Conservation (phyloP, 2,888 invertebrate genomes). For the Xanthorhoe spadicearia region DNA sequence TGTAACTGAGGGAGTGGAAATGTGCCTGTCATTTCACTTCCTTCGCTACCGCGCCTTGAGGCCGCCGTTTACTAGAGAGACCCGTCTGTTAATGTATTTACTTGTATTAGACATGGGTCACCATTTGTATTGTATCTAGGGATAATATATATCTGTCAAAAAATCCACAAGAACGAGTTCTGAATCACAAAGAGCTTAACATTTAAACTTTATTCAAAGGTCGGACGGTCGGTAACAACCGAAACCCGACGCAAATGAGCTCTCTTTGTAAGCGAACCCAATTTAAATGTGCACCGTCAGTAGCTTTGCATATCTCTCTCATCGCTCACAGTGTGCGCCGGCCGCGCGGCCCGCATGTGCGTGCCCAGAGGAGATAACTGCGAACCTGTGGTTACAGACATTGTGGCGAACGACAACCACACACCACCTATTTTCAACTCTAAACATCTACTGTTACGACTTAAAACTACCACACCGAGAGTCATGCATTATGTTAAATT, state of each 20-base stretch:
- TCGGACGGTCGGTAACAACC: constrained; percentile 5
- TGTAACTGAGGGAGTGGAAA: constrained; percentile 15
- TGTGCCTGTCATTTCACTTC: constrained; percentile 22
- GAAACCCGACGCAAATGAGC: constrained; percentile 10
- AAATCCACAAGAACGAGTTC: constrained; percentile 1
- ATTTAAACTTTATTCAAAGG: constrained; percentile 1
- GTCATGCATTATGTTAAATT: neutral
- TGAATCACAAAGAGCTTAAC: neutral
- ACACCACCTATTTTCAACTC: constrained; percentile 18
- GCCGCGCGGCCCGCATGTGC: constrained; percentile 34
- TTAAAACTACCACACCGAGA: constrained; percentile 13
- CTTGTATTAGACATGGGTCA: neutral
- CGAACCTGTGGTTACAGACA: constrained; percentile 31
- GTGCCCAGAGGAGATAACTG: constrained; percentile 30
- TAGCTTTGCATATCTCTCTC: constrained; percentile 25
- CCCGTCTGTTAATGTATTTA: neutral
- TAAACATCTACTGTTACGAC: neutral
- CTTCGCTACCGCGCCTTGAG: neutral
- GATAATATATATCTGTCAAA: neutral
- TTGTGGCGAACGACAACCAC: constrained; percentile 10
- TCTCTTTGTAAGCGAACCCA: constrained; percentile 7
- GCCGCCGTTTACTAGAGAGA: neutral
- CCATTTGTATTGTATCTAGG: neutral
- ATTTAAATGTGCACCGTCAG: constrained; percentile 21
- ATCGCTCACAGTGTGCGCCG: constrained; percentile 24